These are phyloP conservation scores for Spea multiplicata DNA, from an alignment of 2,113 vertebrate genomes.

Conservation along the genomic window DNA sequence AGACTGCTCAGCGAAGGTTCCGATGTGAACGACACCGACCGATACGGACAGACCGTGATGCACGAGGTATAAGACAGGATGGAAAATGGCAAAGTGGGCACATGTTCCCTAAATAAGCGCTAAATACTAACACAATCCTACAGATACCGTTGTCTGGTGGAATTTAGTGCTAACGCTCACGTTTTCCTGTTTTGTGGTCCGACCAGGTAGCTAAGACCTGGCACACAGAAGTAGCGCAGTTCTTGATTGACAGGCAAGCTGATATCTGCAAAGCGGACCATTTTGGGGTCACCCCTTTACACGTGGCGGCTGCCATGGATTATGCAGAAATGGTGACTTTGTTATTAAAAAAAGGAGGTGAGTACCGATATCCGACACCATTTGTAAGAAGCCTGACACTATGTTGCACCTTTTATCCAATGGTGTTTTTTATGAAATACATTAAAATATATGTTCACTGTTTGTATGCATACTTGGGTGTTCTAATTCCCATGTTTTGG, in stretches of 20 bases:
- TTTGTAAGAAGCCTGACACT: too few species aligned
- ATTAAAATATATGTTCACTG: too few species aligned
- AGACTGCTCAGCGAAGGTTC: constrained; percentile 25
- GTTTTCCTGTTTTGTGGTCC: neutral
- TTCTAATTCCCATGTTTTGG: too few species aligned
- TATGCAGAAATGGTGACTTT: constrained; percentile 26
- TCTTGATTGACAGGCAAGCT: constrained; percentile 37
- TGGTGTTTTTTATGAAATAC: too few species aligned
- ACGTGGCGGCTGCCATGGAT: constrained; percentile 34
- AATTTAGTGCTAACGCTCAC: neutral
- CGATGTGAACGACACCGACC: constrained; percentile 38
- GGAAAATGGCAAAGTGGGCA: neutral
- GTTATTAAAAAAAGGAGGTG: constrained; percentile 25
- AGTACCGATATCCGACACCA: neutral
- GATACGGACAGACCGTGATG: constrained; percentile 42
- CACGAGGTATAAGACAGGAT: constrained; percentile 30
- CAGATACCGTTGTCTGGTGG: neutral
- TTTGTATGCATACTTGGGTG: too few species aligned
- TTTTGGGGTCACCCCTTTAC: constrained; percentile 22
- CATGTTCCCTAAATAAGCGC: neutral
- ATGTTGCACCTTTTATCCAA: too few species aligned
- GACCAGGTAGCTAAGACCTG: constrained; percentile 38
- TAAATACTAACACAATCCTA: too few species aligned
- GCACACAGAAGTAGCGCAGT: constrained; percentile 41
- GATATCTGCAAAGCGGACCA: constrained; percentile 12